These are phyloP conservation scores for Eublepharis macularius DNA, from an alignment of 2,113 vertebrate species.

Conservation along the genomic window DNA sequence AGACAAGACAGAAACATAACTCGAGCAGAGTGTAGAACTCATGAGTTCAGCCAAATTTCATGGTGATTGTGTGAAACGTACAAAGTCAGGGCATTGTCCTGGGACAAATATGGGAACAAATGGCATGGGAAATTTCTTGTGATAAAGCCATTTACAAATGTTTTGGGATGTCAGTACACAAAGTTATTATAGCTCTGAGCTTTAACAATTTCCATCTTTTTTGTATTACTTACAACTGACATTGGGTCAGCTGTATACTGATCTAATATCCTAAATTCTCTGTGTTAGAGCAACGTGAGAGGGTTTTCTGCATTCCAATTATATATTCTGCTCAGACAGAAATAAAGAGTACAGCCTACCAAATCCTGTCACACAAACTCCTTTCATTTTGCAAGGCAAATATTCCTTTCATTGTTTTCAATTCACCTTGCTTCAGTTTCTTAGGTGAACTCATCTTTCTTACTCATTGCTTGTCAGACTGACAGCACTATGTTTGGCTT, in stretches of 20 bases:
- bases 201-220: not conserved
- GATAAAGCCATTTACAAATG: not conserved
- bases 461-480: slow-evolving; percentile 1
- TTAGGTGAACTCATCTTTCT: not conserved
- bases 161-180: not conserved
- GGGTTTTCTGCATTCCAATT: not conserved
- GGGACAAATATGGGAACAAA: not conserved
- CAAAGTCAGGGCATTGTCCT: not conserved
- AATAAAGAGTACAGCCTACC: not conserved
- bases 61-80: not conserved
- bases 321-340: not conserved
- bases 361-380: not conserved
- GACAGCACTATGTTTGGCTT: not conserved
- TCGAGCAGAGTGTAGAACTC: not conserved
- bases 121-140: not conserved
- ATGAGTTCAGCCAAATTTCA: not conserved
- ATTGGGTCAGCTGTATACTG: not conserved
- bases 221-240: not conserved
- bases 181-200: not conserved
- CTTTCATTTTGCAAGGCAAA: not conserved
- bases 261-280: not conserved
- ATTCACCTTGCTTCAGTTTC: not conserved
- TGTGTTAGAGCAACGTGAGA: not conserved
- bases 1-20: not conserved
- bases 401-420: not conserved